These are phyloP conservation scores for Sarcophaga peregrina DNA, from an alignment of 1,140 invertebrate genomes.

Conservation along the genomic window DNA sequence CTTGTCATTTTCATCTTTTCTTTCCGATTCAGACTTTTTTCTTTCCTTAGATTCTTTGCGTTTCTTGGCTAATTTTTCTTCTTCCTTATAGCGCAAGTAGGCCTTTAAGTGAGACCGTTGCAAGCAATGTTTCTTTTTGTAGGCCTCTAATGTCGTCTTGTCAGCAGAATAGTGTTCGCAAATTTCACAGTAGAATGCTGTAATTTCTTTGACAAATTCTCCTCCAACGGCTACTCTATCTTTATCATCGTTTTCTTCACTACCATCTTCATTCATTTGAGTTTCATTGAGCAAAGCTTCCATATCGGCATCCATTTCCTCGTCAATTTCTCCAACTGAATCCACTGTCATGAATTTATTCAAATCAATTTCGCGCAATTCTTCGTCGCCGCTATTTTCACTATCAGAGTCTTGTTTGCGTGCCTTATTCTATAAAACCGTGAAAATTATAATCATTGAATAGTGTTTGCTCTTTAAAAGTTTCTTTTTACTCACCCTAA, in stretches of 20 bases:
- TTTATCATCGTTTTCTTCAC: slow-evolving; percentile 72
- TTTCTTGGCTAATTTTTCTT: slow-evolving; percentile 74
- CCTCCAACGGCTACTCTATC: slow-evolving; percentile 80
- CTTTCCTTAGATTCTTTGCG: slow-evolving; percentile 71
- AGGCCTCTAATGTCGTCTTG: slow-evolving; percentile 70
- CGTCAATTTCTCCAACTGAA: slow-evolving; percentile 81
- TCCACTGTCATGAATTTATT: slow-evolving; percentile 85
- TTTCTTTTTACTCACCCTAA: slow-evolving; percentile 71
- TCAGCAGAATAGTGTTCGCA: slow-evolving; percentile 77
- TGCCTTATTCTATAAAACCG: slow-evolving; percentile 70
- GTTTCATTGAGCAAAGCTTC: slow-evolving; percentile 60
- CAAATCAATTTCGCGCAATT: slow-evolving; percentile 77
- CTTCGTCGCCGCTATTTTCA: slow-evolving; percentile 75
- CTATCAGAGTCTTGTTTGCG: slow-evolving; percentile 63
- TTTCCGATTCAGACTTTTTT: slow-evolving; percentile 56
- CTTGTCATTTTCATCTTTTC: slow-evolving; percentile 59
- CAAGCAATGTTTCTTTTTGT: slow-evolving; percentile 76
- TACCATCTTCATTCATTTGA: slow-evolving; percentile 71
- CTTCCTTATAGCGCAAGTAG: slow-evolving; percentile 79
- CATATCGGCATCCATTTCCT: slow-evolving; percentile 65
- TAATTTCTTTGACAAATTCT: slow-evolving; percentile 80
- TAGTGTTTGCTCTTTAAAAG: neutral
- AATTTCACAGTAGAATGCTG: slow-evolving; percentile 78
- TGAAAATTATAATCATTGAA: neutral
- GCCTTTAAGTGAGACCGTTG: slow-evolving; percentile 77